Percentiles rank a stretch among this genome's conserved stretches.
Evolutionary conservation across 2,797 vertebrate species (phyloP).

Genomic region (Choloepus didactylus): DNA sequence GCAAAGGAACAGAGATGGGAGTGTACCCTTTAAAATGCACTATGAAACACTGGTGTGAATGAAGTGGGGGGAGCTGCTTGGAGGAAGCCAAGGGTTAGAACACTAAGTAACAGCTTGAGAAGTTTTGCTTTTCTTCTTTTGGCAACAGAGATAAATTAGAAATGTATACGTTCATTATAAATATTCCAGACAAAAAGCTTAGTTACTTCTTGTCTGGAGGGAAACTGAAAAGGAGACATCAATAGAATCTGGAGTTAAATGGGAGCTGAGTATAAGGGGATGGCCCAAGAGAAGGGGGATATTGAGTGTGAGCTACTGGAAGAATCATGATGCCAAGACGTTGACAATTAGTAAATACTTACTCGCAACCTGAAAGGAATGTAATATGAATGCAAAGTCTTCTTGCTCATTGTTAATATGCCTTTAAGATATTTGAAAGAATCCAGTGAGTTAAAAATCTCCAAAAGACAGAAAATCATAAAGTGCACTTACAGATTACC

Average conservation of each 20-base stretch:
- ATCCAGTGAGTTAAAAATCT: background rate
- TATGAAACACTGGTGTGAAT: background rate
- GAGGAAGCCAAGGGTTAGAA: background rate
- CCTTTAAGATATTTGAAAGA: constrained; percentile 4
- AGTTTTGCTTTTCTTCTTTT: background rate
- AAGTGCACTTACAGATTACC: background rate
- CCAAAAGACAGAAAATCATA: background rate
- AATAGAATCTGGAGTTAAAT: background rate
- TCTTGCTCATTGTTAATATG: background rate
- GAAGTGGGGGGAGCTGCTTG: background rate
- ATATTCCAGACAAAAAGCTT: background rate
- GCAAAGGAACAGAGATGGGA: background rate
- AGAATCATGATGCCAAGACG: background rate
- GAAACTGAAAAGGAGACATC: background rate
- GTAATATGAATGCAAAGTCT: background rate
- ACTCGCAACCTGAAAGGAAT: background rate
- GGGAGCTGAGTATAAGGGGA: background rate
- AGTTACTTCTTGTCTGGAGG: constrained; percentile 1
- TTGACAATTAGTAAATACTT: too few species aligned
- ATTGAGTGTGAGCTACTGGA: background rate
- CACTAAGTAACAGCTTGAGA: background rate
- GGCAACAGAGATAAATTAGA: background rate
- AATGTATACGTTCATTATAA: background rate
- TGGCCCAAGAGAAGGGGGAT: background rate
- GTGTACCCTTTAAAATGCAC: background rate